Conservation (phyloP, 1,140 invertebrate species). For the Drosophila miranda region DNA sequence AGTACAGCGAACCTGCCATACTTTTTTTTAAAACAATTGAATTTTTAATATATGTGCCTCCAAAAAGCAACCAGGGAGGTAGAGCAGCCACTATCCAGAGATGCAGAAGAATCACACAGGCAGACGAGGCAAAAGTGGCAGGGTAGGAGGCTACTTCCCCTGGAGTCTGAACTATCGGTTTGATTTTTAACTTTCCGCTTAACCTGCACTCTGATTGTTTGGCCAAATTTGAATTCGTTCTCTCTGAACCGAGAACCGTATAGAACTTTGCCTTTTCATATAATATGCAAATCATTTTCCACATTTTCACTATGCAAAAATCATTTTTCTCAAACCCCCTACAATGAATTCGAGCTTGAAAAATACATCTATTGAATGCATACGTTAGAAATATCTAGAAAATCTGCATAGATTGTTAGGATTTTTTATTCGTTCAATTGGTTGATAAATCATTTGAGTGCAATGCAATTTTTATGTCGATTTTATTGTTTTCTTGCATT, state of each 20-base stretch:
- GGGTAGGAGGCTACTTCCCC: neutral
- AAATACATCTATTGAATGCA: too few relatives aligned
- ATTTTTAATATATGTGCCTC: conserved; percentile 57
- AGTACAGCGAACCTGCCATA: conserved; percentile 17
- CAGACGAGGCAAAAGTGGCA: too few relatives aligned
- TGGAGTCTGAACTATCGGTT: conserved; percentile 42
- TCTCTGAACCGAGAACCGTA: neutral
- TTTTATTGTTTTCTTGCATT: too few relatives aligned
- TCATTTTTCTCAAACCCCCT: conserved; percentile 2
- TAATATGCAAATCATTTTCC: conserved; percentile 38
- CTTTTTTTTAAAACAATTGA: conserved; percentile 61
- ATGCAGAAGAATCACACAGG: too few relatives aligned
- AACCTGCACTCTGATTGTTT: conserved; percentile 10
- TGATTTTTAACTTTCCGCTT: conserved; percentile 8
- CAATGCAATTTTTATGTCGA: too few relatives aligned
- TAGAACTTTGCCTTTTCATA: conserved; percentile 23
- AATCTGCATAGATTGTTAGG: too few relatives aligned
- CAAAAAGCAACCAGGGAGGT: too few relatives aligned
- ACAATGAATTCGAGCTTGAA: conserved; percentile 4
- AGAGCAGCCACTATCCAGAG: neutral
- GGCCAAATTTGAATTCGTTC: conserved; percentile 20
- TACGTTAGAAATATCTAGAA: too few relatives aligned
- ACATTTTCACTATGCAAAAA: conserved; percentile 26
- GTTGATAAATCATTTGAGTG: neutral
- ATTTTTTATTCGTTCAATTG: too few relatives aligned